These are phyloP conservation scores for Eriosoma lanigerum DNA, from an alignment of 1,140 invertebrate species.

Conservation along the genomic window DNA sequence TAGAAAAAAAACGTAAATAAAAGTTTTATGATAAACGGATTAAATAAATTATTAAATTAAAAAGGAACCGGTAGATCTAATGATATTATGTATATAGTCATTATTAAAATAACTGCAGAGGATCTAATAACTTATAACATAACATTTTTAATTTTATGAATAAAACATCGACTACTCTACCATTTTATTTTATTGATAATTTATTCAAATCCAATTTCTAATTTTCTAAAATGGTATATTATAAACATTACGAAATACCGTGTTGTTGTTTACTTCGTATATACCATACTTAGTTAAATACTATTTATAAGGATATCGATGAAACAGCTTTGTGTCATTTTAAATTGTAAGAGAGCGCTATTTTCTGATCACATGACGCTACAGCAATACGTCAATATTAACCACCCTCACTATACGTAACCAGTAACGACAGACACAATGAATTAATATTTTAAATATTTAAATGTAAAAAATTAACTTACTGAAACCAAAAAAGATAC, in stretches of 20 bases:
- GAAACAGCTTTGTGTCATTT: neutral
- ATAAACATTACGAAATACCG: neutral
- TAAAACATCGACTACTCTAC: neutral
- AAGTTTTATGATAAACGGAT: too few relatives aligned
- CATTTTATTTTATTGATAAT: slow-evolving; percentile 1
- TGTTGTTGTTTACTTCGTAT: neutral
- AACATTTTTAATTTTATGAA: neutral
- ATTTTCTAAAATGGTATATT: neutral
- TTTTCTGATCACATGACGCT: neutral
- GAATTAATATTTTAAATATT: neutral
- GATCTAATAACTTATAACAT: neutral
- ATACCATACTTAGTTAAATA: neutral
- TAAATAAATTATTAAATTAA: too few relatives aligned
- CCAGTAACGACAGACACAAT: neutral
- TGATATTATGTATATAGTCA: too few relatives aligned
- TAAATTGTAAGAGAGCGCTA: neutral
- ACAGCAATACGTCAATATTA: neutral
- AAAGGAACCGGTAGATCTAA: too few relatives aligned
- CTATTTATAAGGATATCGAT: too few relatives aligned
- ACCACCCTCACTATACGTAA: neutral
- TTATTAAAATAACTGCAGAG: too few relatives aligned
- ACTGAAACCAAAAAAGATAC: too few relatives aligned
- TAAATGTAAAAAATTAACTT: neutral
- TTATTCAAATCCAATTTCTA: slow-evolving; percentile 16
- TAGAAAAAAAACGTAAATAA: too few relatives aligned